Base-by-base conservation (phyloP, 23 tunicate genomes). In the Phallusia fumigata region DNA sequence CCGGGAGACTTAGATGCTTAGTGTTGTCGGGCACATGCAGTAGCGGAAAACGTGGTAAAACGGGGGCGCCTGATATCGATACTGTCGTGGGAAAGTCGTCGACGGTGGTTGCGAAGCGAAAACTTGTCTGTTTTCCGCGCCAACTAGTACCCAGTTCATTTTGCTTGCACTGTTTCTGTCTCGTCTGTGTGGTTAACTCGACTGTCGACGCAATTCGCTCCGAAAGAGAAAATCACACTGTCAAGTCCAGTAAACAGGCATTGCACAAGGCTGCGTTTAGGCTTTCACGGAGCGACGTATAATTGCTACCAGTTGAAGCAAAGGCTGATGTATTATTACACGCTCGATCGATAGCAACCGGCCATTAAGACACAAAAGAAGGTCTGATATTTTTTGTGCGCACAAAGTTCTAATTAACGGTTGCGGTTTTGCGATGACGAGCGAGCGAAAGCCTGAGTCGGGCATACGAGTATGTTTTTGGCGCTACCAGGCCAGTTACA, bases 41-140 rank as follows among this genome's bases (percentile, higher is more conserved):
- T 22, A 58, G 69, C 69, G 69, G 28, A 5, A 16, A 6, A 8
- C 26, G 69, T 16, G 69, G 15, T 24, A 24, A 18, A 24, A 58
- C 69, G 26, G 69, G 15, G 16, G 28, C 69, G 28, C 26, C 69
- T 58, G 69, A 58, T 24, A 58, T 24, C 28, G 69, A 58, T 58
- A 58, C 69, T 13, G 69, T 58, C 69, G 69, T 58, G 69, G 69
- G 69, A 58, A 58, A 58, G 69, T 40, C 28, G 69, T 58, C 13
- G 69, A 24, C 47, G 69, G 69, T 16, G 28, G 28, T 24, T 24
- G 69, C 15, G 28, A 58, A 24, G 69, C 69, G 28, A 58, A 13
- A 16, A 6, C 13, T 13, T 58, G 69, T 58, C 69, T 58, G 69
- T 58, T 58, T 21, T 58, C 47, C 69, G 69, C 58, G 28, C 69